Conservation (phyloP, 2,797 vertebrate genomes). For the Rhincodon typus region DNA sequence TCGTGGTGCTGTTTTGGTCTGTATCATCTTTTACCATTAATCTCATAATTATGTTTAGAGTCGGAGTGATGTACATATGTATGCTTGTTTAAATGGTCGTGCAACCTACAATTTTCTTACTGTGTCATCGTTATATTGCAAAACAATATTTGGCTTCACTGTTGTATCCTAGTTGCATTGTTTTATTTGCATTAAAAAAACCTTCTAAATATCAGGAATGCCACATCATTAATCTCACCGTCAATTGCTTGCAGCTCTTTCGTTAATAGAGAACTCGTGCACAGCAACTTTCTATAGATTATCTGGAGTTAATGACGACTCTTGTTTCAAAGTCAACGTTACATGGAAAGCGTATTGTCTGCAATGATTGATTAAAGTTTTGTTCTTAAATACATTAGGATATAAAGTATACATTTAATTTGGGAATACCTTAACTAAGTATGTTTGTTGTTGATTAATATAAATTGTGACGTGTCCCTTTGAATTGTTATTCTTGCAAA, state of each 20-base stretch:
- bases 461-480: no score
- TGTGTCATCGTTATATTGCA: background rate
- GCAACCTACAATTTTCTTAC: background rate
- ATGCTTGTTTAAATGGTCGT: background rate
- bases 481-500: conserved; percentile 19
- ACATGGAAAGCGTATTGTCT: background rate
- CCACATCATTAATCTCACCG: background rate
- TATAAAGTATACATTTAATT: background rate
- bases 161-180: background rate
- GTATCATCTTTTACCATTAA: background rate
- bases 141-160: background rate
- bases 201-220: background rate
- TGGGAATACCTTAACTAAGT: background rate
- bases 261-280: background rate
- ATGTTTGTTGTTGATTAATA: conserved; percentile 2
- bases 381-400: background rate
- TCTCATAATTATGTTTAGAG: background rate
- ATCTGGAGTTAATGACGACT: background rate
- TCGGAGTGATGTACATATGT: background rate
- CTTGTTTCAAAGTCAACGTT: background rate
- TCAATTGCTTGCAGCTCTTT: background rate
- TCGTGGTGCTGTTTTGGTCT: background rate
- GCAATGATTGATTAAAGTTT: background rate
- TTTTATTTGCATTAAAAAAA: background rate
- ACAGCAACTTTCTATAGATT: background rate